A percentile compares a stretch with the other conserved stretches of the same genome.
Evolutionary conservation across 2,888 invertebrate species (phyloP).

Genomic region (Hyles lineata): DNA sequence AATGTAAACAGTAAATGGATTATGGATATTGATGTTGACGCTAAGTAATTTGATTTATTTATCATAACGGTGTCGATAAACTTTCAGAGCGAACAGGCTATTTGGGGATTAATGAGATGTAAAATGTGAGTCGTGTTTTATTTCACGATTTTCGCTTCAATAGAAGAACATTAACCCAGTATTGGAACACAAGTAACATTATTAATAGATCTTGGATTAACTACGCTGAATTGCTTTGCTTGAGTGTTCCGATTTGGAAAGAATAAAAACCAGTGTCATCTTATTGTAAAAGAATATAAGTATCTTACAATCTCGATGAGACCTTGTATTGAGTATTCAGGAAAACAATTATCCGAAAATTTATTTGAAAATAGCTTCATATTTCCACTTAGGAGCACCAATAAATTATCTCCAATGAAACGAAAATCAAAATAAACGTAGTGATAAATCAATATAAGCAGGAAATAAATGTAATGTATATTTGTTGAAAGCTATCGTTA

Average conservation of each 20-base stretch:
- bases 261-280: background rate
- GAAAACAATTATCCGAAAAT: background rate
- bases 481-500: slow-evolving; percentile 16
- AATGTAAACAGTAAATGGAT: background rate
- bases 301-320: background rate
- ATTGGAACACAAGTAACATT: background rate
- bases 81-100: slow-evolving; percentile 1
- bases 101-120: slow-evolving; percentile 3
- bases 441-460: background rate
- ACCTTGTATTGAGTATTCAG: no score
- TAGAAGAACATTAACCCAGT: background rate
- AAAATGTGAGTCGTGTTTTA: background rate
- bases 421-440: slow-evolving; percentile 1
- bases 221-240: background rate
- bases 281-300: background rate
- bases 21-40: background rate
- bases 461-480: slow-evolving; percentile 27
- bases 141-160: background rate
- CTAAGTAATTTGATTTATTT: background rate
- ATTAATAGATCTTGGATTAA: background rate
- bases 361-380: background rate
- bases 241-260: background rate
- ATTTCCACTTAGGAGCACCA: background rate
- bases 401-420: background rate
- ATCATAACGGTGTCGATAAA: background rate